phyloP scores from a whole-genome alignment of 2,113 vertebrate genomes.

The Rhabdornis inornatus region DNA sequence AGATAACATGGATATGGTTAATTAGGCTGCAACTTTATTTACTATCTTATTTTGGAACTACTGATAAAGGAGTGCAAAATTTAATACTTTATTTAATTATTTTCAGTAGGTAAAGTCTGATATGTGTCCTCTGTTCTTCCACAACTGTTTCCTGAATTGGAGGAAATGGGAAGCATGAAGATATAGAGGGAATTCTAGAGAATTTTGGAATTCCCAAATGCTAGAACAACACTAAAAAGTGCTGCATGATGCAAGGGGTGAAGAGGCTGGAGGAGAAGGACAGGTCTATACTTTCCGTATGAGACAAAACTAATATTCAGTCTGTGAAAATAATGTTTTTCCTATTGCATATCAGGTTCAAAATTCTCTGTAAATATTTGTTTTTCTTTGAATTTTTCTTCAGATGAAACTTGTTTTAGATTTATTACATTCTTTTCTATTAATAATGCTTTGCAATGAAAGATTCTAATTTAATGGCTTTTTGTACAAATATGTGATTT shows the following conservation, averaged over 20 bases:
- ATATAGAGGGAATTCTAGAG: not conserved
- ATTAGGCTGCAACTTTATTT: constrained; percentile 34
- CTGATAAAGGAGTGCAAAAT: not conserved
- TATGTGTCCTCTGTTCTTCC: not conserved
- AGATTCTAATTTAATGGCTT: not conserved
- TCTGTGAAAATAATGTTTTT: not conserved
- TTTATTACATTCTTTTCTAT: not conserved
- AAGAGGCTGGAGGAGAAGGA: not conserved
- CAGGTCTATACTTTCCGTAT: not conserved
- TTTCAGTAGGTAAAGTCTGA: not conserved
- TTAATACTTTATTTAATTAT: constrained; percentile 11
- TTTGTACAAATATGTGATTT: not conserved
- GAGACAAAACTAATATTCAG: not conserved
- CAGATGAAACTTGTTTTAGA: not conserved
- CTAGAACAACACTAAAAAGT: not conserved
- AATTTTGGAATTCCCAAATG: not conserved
- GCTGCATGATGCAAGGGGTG: not conserved
- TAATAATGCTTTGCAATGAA: not conserved
- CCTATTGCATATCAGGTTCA: not conserved
- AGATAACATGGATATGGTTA: not conserved
- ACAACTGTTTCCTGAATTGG: not conserved
- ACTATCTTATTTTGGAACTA: not conserved
- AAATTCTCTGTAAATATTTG: not conserved
- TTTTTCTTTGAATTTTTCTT: not conserved
- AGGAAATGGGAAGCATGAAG: not conserved